Evolutionary conservation across 2,797 vertebrate genomes (phyloP).

Genomic region (Menidia menidia): DNA sequence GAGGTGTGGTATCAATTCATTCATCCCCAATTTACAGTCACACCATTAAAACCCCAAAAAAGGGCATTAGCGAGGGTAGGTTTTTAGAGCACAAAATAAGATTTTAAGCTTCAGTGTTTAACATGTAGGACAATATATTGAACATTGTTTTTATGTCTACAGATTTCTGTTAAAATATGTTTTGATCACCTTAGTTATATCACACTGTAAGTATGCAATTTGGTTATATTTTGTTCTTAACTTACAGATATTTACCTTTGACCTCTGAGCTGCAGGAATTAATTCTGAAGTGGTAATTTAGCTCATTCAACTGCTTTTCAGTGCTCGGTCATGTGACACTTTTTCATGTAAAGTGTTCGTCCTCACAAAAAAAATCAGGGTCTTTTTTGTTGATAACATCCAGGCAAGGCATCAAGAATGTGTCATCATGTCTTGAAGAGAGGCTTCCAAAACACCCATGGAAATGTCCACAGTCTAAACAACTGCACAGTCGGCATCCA

Average conservation of each 20-base stretch:
- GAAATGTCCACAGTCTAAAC: conserved; percentile 28
- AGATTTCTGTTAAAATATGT: no score
- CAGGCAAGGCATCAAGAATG: background rate
- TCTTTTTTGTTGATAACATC: background rate
- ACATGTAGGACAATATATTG: background rate
- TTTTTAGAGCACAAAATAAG: no score
- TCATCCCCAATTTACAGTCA: background rate
- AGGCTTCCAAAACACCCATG: background rate
- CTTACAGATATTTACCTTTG: conserved; percentile 44
- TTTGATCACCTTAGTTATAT: no score
- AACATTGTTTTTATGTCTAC: background rate
- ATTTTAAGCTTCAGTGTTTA: background rate
- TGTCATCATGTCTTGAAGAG: conserved; percentile 3
- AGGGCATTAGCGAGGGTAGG: background rate
- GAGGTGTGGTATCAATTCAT: conserved; percentile 18
- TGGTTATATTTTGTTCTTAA: no score
- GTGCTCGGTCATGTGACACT: background rate
- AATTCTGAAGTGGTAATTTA: conserved; percentile 2
- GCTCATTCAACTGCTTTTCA: conserved; percentile 2
- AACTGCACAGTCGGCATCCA: conserved; percentile 25
- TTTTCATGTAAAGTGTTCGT: conserved; percentile 1
- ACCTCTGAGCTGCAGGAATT: conserved; percentile 23
- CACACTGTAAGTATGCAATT: no score
- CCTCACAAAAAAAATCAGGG: conserved; percentile 6
- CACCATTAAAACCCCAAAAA: background rate